These are phyloP conservation scores for Lucifuga dentata DNA, from an alignment of 2,113 vertebrate species.

Conservation along the genomic window DNA sequence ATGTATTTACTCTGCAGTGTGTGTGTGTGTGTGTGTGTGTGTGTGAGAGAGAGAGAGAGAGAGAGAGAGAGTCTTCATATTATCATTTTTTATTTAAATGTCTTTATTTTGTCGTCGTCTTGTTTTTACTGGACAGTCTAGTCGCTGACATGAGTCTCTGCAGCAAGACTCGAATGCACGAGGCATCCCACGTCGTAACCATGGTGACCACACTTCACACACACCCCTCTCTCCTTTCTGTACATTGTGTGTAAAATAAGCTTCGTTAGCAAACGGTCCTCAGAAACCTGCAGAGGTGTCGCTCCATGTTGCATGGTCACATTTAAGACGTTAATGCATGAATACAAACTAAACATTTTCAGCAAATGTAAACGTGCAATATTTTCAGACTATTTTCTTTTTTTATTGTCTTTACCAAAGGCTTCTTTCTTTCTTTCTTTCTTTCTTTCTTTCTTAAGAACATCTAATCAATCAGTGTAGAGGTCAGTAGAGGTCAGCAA, in stretches of 20 bases:
- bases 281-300: conserved; percentile 84
- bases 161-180: conserved; percentile 74
- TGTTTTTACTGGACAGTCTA: conserved; percentile 85
- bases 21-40: conserved; percentile 22
- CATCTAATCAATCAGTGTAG: too few species aligned
- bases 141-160: conserved; percentile 73
- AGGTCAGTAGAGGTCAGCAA: too few species aligned
- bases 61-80: conserved; percentile 64
- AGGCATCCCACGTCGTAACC: too few species aligned
- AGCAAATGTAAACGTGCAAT: conserved; percentile 92
- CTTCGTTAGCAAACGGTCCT: conserved; percentile 69
- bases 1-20: conserved; percentile 51
- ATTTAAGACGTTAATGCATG: conserved; percentile 85
- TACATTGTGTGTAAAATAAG: conserved; percentile 89
- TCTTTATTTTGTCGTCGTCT: conserved; percentile 9
- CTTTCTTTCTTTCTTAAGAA: background rate
- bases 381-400: conserved; percentile 72
- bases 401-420: background rate
- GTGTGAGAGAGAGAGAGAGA: background rate
- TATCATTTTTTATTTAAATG: conserved; percentile 36
- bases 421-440: conserved; percentile 6
- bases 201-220: conserved; percentile 6
- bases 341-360: too few species aligned
- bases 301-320: conserved; percentile 89
- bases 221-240: conserved; percentile 78